phyloP scores from a whole-genome alignment of 2,113 vertebrate species.

The Pelvicachromis taeniatus region DNA sequence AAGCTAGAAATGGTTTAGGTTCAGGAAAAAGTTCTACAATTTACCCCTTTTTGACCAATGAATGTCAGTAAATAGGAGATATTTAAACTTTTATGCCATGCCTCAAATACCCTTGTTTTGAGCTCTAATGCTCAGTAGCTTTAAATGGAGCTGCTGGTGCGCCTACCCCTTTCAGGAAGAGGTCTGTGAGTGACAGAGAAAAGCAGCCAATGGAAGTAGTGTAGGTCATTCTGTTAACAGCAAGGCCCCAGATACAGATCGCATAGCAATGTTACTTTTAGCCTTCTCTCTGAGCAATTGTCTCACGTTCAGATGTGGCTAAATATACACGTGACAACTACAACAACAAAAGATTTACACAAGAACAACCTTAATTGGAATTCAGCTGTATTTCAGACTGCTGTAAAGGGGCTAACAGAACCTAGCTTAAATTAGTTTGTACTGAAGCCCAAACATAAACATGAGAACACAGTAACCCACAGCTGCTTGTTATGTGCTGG shows the following conservation, averaged over 20 bases:
- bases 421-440: not conserved
- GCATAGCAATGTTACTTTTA: not conserved
- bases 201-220: not conserved
- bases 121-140: not conserved
- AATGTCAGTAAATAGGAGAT: not conserved
- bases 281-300: not conserved
- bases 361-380: fast-evolving
- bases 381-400: not conserved
- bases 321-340: not conserved
- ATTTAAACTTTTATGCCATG: not conserved
- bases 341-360: fast-evolving
- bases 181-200: not conserved
- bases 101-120: not conserved
- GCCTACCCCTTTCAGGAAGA: not conserved
- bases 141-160: not conserved
- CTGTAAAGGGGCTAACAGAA: not conserved
- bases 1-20: not conserved
- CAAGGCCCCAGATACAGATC: not conserved
- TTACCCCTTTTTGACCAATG: not conserved
- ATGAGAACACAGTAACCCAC: not conserved
- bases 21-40: not conserved
- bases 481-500: not conserved
- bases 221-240: not conserved
- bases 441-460: not conserved
- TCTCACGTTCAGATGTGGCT: not conserved